Base-by-base conservation (phyloP, 2,113 vertebrate genomes). In the Nettapus auritus region DNA sequence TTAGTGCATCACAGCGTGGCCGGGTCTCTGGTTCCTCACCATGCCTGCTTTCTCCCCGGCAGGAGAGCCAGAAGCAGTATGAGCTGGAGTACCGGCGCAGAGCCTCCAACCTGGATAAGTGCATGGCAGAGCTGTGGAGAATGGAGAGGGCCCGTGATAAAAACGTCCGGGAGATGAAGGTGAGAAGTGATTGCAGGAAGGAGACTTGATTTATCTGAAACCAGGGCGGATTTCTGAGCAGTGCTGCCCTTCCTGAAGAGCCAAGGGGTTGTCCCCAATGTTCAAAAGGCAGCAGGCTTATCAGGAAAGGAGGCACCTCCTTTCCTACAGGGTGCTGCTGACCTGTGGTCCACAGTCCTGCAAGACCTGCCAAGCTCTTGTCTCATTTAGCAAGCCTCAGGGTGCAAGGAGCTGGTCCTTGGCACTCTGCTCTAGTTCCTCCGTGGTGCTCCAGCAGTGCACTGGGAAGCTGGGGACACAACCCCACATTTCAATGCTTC, bases 21-120 rank as follows among this genome's bases (percentile, higher is more conserved):
- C 82, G 57, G 26, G 44, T 57, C 33, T 66, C 34, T 7, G 2
- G 8, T 67, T 92, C 55, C 83, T 93, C 20, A 74, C 55, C 12
- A 31, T 76, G 53, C 59, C 86, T 73, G 67, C 28, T 89, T 89
- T 82, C 59, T 84, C 36, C 26, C 55, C 60, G 94, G 31, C 79
- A 99, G 99, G 97, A 96, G 86, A 99, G 99, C 90, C 98, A 98
- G 95, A 98, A 98, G 87, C 98, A 97, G 23, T 99, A 99, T 6
- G 99, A 99, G 95, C 91, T 98, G 64, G 98, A 99, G 64, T 98
- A 99, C 78, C 98, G 97, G 48, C 98, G 95, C 93, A 98, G 99
- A 89, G 97, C 98, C 2, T 76, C 95, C 60, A 97, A 87, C 79
- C 95, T 98, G 90, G 98, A 99, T 52, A 98, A 98, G 82, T 98